A percentile compares a stretch with the other conserved stretches of the same genome.
phyloP scores from a whole-genome alignment of 2,113 vertebrate genomes.

The Dendropsophus ebraccatus region DNA sequence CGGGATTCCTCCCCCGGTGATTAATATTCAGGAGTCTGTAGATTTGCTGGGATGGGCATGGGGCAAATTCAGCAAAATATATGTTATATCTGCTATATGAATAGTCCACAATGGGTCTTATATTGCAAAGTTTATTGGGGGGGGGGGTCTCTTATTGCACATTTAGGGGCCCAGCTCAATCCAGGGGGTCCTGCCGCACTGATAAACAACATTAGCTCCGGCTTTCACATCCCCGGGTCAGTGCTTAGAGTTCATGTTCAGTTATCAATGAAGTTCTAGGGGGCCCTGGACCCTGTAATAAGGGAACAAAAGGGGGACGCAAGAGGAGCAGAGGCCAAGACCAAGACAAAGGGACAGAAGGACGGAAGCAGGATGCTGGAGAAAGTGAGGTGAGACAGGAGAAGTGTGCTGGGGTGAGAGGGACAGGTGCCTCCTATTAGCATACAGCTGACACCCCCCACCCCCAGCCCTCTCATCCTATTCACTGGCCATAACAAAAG shows the following conservation, averaged over 20 bases:
- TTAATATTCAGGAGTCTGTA: background rate
- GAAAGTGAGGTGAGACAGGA: conserved; percentile 27
- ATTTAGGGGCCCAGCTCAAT: background rate
- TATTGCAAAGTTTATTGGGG: background rate
- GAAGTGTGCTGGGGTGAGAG: conserved; percentile 49
- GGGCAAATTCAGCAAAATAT: no score
- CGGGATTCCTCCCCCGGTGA: background rate
- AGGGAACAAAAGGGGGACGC: background rate
- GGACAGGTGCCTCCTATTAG: conserved; percentile 46
- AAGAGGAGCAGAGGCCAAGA: background rate
- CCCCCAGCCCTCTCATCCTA: conserved; percentile 16
- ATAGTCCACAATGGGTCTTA: background rate
- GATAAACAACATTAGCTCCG: background rate
- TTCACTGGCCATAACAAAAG: conserved; percentile 20
- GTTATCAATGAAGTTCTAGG: background rate
- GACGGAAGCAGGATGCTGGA: conserved; percentile 30
- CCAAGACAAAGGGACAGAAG: conserved; percentile 8
- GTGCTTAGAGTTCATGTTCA: background rate
- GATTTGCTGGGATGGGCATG: no score
- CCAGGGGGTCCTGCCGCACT: no score
- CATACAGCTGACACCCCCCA: conserved; percentile 52
- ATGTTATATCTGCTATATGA: no score
- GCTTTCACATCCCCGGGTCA: background rate
- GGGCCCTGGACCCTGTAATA: conserved; percentile 23
- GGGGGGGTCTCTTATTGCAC: background rate